These are phyloP conservation scores for Clarias fuscus DNA, from an alignment of 2,797 vertebrate genomes.

Conservation along the genomic window DNA sequence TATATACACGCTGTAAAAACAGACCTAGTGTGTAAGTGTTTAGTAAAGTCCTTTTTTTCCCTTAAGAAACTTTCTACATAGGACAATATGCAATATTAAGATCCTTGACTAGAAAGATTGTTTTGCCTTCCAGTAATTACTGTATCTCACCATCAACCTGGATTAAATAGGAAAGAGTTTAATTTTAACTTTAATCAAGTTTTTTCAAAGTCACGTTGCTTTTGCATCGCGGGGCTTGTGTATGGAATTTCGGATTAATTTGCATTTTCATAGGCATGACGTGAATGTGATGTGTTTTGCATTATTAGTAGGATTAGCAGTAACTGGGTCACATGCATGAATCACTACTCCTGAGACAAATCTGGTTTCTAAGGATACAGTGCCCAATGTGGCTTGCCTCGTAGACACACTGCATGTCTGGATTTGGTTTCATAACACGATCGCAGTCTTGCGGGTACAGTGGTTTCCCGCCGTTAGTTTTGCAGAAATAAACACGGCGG, in stretches of 20 bases:
- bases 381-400: slow-evolving; percentile 22
- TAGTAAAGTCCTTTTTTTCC: not conserved
- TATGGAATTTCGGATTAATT: slow-evolving; percentile 71
- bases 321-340: slow-evolving; percentile 36
- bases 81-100: not conserved
- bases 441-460: slow-evolving; percentile 8
- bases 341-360: slow-evolving; percentile 60
- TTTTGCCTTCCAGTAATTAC: not conserved
- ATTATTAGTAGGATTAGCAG: slow-evolving; percentile 54
- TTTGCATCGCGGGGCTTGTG: slow-evolving; percentile 55
- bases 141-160: not conserved
- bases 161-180: slow-evolving; percentile 57
- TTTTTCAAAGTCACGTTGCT: not conserved
- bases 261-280: slow-evolving; percentile 63
- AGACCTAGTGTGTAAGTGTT: too few relatives aligned
- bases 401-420: slow-evolving; percentile 29
- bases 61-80: not conserved
- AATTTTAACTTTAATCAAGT: slow-evolving; percentile 47
- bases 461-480: slow-evolving; percentile 26
- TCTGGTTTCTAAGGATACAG: slow-evolving; percentile 53
- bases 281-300: slow-evolving; percentile 65
- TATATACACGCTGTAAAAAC: too few relatives aligned
- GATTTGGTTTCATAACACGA: slow-evolving; percentile 5
- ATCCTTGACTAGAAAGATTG: not conserved
- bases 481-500: not conserved